Base-by-base conservation (phyloP, 2,113 vertebrate species). In the Clarias gariepinus region DNA sequence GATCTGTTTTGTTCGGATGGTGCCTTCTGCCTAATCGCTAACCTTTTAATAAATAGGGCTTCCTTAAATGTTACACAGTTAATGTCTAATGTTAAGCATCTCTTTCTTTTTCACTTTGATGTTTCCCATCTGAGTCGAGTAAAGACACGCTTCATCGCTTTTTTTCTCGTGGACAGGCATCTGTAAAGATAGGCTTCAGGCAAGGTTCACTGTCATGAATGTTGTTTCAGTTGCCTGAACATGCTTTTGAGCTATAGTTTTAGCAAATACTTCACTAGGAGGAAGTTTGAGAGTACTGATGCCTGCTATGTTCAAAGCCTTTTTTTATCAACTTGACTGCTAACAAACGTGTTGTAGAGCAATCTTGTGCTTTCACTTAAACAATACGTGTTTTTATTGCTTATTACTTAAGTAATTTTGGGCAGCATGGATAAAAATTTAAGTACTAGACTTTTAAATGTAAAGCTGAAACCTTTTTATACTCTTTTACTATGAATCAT, bases 141-240 rank as follows among this genome's bases (percentile, higher is more conserved):
- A 88, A 77, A 55, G 88, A 92, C 93, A 91, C 4, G 91, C 85
- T 90, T 78, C 69, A 82, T 55, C 52, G 47, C 7, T 41, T 47
- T 47, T 71, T 69, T 69, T 58, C 53, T 30, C 64, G 66, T 73
- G 69, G 58, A 87, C 86, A 68, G 84, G 58, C 82, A 80, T 85
- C 60, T 61, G 76, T 90, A 84, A 73, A 60, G 30, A 85, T 89
- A 30, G 55, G 79, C 82, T 90, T 64, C 87, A 92, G 90, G 90
- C 69, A 87, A 89, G 84, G 81, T 91, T 91, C 84, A 90, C 61
- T 88, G 66, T 87, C 83, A 85, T 85, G 84, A 93, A 91, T 91
- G 90, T 91, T 23, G 33, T 81, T 76, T 52, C 83, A 66, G 84
- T 83, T 82, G 87, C 88, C 88, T 55, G 68, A 83, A 61, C 66